These are phyloP conservation scores for Plotosus lineatus DNA, from an alignment of 2,113 vertebrate genomes.

Conservation along the genomic window DNA sequence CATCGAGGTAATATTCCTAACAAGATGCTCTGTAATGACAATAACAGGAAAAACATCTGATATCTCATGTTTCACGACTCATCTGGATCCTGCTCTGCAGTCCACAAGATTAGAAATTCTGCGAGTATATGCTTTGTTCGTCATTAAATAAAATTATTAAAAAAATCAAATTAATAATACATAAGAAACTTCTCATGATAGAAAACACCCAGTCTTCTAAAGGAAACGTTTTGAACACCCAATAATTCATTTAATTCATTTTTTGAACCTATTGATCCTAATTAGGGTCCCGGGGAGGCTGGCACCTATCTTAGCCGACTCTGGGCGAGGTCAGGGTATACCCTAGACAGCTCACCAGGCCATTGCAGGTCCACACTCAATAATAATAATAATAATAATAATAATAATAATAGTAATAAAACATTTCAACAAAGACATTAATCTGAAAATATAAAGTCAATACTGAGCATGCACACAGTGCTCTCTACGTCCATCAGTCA, in stretches of 20 bases:
- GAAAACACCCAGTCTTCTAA: not conserved
- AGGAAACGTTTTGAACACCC: not conserved
- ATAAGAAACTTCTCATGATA: not conserved
- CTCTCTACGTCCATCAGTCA: not conserved
- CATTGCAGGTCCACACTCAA: too few relatives aligned
- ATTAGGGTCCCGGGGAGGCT: too few relatives aligned
- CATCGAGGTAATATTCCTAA: conserved; percentile 18
- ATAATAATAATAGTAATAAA: too few relatives aligned
- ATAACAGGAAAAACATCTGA: not conserved
- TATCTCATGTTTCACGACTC: not conserved
- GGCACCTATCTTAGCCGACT: too few relatives aligned
- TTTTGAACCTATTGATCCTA: too few relatives aligned
- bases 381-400: too few relatives aligned
- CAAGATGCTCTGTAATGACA: conserved; percentile 4
- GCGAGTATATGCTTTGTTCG: not conserved
- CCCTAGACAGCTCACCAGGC: too few relatives aligned
- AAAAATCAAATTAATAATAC: not conserved
- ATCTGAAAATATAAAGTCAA: conserved; percentile 35
- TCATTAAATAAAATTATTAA: conserved; percentile 3
- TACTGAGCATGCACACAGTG: conserved; percentile 32
- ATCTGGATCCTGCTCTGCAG: conserved; percentile 6
- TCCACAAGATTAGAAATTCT: conserved; percentile 14
- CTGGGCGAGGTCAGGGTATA: too few relatives aligned
- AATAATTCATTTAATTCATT: too few relatives aligned
- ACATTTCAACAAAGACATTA: conserved; percentile 21